These are phyloP conservation scores for Anarsia innoxiella DNA, from an alignment of 2,888 invertebrate genomes.

Conservation along the genomic window DNA sequence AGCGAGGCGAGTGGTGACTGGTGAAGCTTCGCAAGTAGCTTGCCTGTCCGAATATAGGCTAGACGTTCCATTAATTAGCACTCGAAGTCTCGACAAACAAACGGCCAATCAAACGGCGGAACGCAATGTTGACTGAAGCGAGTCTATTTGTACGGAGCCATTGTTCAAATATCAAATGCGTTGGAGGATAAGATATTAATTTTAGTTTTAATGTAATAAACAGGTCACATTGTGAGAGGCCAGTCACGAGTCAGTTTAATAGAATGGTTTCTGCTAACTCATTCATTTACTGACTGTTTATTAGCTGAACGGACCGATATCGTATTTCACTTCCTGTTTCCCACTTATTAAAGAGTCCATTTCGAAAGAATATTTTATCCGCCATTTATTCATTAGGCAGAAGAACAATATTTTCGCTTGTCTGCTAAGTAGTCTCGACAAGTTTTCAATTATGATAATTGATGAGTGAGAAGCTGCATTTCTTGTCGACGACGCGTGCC, in stretches of 20 bases:
- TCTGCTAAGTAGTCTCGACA: constrained; percentile 28
- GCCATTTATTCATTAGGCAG: constrained; percentile 21
- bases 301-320: background rate
- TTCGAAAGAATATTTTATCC: constrained; percentile 12
- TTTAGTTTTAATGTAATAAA: no score
- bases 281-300: background rate
- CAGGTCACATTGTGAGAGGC: no score
- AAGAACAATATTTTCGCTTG: constrained; percentile 21
- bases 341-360: background rate
- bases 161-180: background rate
- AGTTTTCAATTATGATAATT: constrained; percentile 52
- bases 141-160: background rate
- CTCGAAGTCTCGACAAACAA: constrained; percentile 19
- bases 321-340: background rate
- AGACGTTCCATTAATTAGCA: constrained; percentile 41
- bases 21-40: background rate
- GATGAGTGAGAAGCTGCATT: constrained; percentile 32
- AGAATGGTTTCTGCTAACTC: background rate
- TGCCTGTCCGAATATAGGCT: constrained; percentile 28
- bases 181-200: no score
- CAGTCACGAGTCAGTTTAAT: background rate
- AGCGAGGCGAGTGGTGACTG: no score
- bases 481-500: constrained; percentile 39
- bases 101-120: constrained; percentile 7
- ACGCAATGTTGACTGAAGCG: constrained; percentile 1